A percentile compares a stretch with the other conserved stretches of the same genome.
Evolutionary conservation across 2,888 invertebrate species (phyloP).

Genomic region (Chesias legatella): DNA sequence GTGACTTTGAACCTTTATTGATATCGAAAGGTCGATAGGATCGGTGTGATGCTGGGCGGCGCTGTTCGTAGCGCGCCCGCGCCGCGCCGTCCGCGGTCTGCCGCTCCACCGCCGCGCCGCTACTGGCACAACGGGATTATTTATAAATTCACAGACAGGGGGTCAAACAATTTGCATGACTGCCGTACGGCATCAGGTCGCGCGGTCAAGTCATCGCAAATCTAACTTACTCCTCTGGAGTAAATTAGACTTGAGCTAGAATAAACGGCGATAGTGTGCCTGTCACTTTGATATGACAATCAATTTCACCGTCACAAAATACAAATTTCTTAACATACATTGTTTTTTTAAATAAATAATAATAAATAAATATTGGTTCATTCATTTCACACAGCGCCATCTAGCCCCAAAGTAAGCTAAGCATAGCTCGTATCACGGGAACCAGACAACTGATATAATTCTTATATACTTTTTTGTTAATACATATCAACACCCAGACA

Average conservation of each 20-base stretch:
- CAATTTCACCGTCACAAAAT: not conserved
- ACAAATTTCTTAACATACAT: slow-evolving; percentile 2
- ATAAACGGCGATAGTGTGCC: too few species aligned
- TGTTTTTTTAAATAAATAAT: too few species aligned
- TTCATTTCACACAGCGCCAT: too few species aligned
- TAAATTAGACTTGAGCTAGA: too few species aligned
- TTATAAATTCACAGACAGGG: slow-evolving; percentile 79
- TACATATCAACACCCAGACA: too few species aligned
- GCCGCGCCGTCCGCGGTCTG: slow-evolving; percentile 79
- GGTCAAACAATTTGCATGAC: slow-evolving; percentile 77
- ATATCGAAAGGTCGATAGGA: slow-evolving; percentile 23
- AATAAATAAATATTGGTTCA: too few species aligned
- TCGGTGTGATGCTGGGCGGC: slow-evolving; percentile 63
- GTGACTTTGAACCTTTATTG: slow-evolving; percentile 22
- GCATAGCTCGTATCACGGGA: too few species aligned
- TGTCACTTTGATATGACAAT: too few species aligned
- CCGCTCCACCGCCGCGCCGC: slow-evolving; percentile 77
- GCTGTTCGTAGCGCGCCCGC: slow-evolving; percentile 75
- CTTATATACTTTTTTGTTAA: too few species aligned
- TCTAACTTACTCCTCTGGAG: slow-evolving; percentile 6
- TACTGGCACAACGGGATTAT: slow-evolving; percentile 77
- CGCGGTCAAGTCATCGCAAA: slow-evolving; percentile 39
- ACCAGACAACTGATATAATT: too few species aligned
- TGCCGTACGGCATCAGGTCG: slow-evolving; percentile 64
- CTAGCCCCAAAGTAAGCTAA: too few species aligned